These are phyloP conservation scores for Canis aureus DNA, from an alignment of 2,113 vertebrate genomes.

Conservation along the genomic window DNA sequence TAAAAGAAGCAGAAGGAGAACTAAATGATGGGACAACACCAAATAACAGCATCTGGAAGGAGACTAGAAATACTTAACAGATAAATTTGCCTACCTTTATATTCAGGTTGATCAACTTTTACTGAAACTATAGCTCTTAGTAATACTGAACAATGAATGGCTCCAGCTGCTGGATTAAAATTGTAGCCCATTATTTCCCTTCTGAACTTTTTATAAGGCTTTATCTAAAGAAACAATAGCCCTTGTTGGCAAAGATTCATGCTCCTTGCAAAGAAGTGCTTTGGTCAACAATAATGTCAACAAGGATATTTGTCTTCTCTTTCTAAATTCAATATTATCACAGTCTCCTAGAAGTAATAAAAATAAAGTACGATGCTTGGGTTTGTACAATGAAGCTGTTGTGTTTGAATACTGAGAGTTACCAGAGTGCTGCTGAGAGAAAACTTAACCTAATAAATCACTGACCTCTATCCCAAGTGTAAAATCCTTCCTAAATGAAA, in stretches of 20 bases:
- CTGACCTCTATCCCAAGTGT: conserved; percentile 47
- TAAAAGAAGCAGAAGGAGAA: neutral
- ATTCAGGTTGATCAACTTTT: conserved; percentile 37
- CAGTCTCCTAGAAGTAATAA: conserved; percentile 70
- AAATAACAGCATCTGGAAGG: conserved; percentile 10
- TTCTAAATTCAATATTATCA: conserved; percentile 70
- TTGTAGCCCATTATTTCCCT: neutral
- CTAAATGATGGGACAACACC: neutral
- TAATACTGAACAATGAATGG: neutral
- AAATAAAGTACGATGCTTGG: conserved; percentile 75
- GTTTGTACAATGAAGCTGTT: conserved; percentile 71
- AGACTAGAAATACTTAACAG: neutral
- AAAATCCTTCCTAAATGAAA: conserved; percentile 57
- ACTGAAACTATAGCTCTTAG: neutral
- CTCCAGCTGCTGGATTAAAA: conserved; percentile 23
- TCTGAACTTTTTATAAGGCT: conserved; percentile 56
- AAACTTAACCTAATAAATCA: conserved; percentile 73
- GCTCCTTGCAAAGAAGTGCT: conserved; percentile 66
- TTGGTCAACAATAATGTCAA: conserved; percentile 71
- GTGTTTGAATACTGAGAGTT: conserved; percentile 79
- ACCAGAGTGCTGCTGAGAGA: conserved; percentile 67
- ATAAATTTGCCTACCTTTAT: neutral
- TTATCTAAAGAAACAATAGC: conserved; percentile 47
- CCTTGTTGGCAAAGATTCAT: conserved; percentile 42
- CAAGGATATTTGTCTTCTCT: conserved; percentile 65